A percentile compares a stretch with the other conserved stretches of the same genome.
Conservation (phyloP, 2,888 invertebrate genomes). For the Acleris sparsana region DNA sequence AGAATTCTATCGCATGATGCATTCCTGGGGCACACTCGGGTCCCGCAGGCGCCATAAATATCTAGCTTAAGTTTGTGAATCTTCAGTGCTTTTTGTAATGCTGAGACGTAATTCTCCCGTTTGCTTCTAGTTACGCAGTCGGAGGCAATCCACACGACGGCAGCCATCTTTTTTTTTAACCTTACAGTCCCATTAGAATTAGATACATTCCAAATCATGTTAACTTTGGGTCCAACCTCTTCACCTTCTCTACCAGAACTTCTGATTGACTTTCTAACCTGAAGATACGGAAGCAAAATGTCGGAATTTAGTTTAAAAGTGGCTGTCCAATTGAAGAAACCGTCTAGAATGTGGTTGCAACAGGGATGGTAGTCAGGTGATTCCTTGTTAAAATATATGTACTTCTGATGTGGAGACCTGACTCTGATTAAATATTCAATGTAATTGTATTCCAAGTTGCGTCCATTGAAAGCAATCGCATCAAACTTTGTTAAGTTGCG, state of each 20-base stretch:
- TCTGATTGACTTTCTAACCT: slow-evolving; percentile 61
- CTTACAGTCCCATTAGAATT: background rate
- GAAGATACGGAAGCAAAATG: slow-evolving; percentile 63
- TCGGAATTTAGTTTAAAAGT: slow-evolving; percentile 74
- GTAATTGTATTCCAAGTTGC: slow-evolving; percentile 47
- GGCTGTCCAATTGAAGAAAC: slow-evolving; percentile 74
- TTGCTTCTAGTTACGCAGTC: slow-evolving; percentile 37
- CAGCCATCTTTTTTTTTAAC: slow-evolving; percentile 40
- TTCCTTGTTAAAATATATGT: slow-evolving; percentile 70
- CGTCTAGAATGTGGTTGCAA: slow-evolving; percentile 58
- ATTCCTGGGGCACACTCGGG: slow-evolving; percentile 10
- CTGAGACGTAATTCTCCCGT: slow-evolving; percentile 21
- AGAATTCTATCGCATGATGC: slow-evolving; percentile 2
- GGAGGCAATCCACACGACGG: slow-evolving; percentile 42
- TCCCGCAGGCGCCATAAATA: slow-evolving; percentile 41
- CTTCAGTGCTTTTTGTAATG: slow-evolving; percentile 29
- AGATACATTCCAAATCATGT: slow-evolving; percentile 53
- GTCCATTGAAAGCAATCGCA: slow-evolving; percentile 69
- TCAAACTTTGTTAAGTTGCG: slow-evolving; percentile 61
- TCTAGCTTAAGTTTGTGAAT: slow-evolving; percentile 34
- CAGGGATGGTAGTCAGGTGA: slow-evolving; percentile 69
- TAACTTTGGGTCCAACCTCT: slow-evolving; percentile 61
- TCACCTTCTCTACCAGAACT: slow-evolving; percentile 49
- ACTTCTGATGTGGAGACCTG: slow-evolving; percentile 64
- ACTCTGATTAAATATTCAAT: slow-evolving; percentile 49